phyloP scores from a whole-genome alignment of 2,113 vertebrate species.

The Brienomyrus longianalis region DNA sequence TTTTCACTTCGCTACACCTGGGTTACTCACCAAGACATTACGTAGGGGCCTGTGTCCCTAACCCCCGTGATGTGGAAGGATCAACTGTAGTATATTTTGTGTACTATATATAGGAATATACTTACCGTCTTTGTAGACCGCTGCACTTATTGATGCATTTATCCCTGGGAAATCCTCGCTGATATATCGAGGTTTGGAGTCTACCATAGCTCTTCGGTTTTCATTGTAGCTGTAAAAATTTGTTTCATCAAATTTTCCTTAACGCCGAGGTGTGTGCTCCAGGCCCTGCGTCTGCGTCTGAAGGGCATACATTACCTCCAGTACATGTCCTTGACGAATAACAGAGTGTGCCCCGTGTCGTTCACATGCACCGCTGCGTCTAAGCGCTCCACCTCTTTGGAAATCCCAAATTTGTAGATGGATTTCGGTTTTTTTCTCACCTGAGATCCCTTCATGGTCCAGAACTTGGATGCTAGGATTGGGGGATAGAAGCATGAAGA shows the following conservation, averaged over 20 bases:
- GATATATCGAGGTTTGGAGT: constrained; percentile 54
- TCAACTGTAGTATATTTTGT: not conserved
- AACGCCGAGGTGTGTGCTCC: not conserved
- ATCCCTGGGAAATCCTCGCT: constrained; percentile 59
- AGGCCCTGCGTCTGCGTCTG: not conserved
- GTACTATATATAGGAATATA: not conserved
- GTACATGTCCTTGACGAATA: constrained; percentile 60
- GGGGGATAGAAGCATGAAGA: not conserved
- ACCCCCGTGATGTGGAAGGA: not conserved
- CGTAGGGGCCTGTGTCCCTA: not conserved
- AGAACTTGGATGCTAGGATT: constrained; percentile 53
- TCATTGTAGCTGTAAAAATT: constrained; percentile 55
- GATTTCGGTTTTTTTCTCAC: constrained; percentile 49
- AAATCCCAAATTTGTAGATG: constrained; percentile 58
- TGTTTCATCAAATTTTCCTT: not conserved
- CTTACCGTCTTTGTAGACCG: constrained; percentile 54
- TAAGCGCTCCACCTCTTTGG: constrained; percentile 51
- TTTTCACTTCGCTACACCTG: not conserved
- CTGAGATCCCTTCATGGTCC: constrained; percentile 56
- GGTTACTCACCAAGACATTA: not conserved
- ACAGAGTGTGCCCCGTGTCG: constrained; percentile 56
- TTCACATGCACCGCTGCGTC: constrained; percentile 59
- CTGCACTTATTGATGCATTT: constrained; percentile 53
- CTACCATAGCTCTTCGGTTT: constrained; percentile 53
- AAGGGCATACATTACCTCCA: constrained; percentile 53